A percentile compares a stretch with the other conserved stretches of the same genome.
Conservation (phyloP, 2,113 vertebrate genomes). For the Myiagra hebetior region DNA sequence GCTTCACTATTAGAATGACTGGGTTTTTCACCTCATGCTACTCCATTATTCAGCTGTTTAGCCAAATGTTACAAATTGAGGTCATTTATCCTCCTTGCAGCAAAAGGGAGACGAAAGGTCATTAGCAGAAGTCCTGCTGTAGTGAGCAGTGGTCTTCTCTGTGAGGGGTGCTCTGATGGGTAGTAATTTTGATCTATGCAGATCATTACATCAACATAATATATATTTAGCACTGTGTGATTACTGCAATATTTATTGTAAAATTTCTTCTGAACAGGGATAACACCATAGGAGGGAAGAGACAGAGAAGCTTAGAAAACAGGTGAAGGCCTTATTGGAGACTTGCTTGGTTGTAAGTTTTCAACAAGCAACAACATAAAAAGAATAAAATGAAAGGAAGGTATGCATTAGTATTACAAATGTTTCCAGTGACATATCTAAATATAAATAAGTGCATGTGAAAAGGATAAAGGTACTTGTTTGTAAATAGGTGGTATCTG, state of each 20-base stretch:
- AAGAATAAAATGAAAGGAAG: not conserved
- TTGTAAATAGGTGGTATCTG: not conserved
- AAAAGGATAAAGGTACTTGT: not conserved
- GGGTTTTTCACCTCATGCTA: not conserved
- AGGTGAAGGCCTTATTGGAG: not conserved
- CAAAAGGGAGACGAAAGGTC: not conserved
- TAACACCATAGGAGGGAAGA: not conserved
- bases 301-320: not conserved
- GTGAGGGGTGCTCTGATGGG: not conserved
- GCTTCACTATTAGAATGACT: not conserved
- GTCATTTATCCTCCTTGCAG: not conserved
- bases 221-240: not conserved
- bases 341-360: not conserved
- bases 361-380: not conserved
- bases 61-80: not conserved
- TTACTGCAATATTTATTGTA: not conserved
- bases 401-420: not conserved
- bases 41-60: not conserved
- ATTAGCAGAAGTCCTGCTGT: not conserved
- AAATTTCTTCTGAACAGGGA: not conserved
- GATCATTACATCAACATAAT: not conserved
- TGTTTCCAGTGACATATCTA: not conserved
- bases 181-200: not conserved
- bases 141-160: not conserved
- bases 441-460: not conserved